Percentiles rank a stretch among this genome's conserved stretches.
Conservation (phyloP, 2,888 invertebrate genomes). For the Rapana venosa region DNA sequence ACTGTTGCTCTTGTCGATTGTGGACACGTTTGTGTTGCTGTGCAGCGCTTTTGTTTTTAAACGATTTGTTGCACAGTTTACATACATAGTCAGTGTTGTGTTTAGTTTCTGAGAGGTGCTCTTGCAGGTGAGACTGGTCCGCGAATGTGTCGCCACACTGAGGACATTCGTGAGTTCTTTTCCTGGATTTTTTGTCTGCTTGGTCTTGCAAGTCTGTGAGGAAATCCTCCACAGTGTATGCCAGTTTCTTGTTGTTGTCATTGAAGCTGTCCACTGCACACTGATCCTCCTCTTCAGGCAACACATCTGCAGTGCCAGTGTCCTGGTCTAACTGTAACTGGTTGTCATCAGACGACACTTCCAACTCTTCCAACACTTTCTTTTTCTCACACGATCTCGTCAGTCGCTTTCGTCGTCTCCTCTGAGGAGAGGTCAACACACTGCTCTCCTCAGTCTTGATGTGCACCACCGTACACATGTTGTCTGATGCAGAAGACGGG, state of each 20-base stretch:
- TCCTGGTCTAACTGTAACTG: background rate
- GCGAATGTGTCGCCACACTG: slow-evolving; percentile 20
- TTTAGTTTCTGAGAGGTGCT: background rate
- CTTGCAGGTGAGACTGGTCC: background rate
- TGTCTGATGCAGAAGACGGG: background rate
- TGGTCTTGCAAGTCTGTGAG: background rate
- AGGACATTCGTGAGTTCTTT: slow-evolving; percentile 18
- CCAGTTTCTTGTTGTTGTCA: background rate
- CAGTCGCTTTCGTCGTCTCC: background rate
- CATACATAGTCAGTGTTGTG: slow-evolving; percentile 5
- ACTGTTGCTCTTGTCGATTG: slow-evolving; percentile 23
- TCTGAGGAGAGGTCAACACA: background rate
- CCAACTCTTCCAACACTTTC: background rate
- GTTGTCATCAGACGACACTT: background rate
- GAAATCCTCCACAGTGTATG: background rate
- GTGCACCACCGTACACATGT: too few relatives aligned
- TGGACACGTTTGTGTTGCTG: slow-evolving; percentile 19
- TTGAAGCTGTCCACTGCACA: background rate
- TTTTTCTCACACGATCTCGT: slow-evolving; percentile 19
- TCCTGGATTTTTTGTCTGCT: background rate
- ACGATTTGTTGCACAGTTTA: slow-evolving; percentile 15
- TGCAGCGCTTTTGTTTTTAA: slow-evolving; percentile 9
- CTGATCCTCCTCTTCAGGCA: background rate
- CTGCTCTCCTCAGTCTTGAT: background rate
- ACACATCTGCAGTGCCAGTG: background rate